Base-by-base conservation (phyloP, 2,797 vertebrate genomes). In the Anableps anableps region DNA sequence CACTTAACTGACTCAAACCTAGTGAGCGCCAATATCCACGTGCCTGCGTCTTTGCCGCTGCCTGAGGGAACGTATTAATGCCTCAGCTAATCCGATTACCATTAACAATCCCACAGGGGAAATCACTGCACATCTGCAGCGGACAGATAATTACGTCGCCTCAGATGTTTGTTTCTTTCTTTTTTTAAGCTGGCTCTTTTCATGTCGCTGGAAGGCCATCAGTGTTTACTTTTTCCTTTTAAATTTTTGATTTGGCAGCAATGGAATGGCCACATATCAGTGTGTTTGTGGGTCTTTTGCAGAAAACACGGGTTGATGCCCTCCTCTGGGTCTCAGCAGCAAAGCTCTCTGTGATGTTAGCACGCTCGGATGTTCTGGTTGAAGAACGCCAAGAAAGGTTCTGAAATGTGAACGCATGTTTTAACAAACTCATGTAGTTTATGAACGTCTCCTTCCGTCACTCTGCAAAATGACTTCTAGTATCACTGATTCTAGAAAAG, bases 31-130 rank as follows among this genome's bases (percentile, higher is more conserved):
- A 91, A 93, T 86, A 91, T 94, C 84, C 91, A 89, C 90, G 86
- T 86, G 92, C 89, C 86, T 83, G 88, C 85, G 36, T 92, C 90
- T 91, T 86, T 71, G 38, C 77, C 1, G 34, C 89, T 71, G 91
- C 94, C 90, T 82, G 88, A 83, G 93, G 95, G 93, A 92, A 88
- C 87, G 83, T 89, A 94, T 95, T 94, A 95, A 95, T 94, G 93
- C 90, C 88, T 94, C 81, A 31, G 92, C 93, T 96, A 95, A 96
- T 96, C 94, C 91, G 93, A 96, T 96, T 96, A 96, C 88, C 93
- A 88, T 89, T 91, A 95, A 93, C 92, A 85, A 90, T 94, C 93
- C 95, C 94, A 81, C 85, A 81, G 94, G 95, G 94, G 92, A 93
- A 90, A 93, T 93, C 89, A 72, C 85, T 74, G 89, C 93, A 91